phyloP scores from a whole-genome alignment of 64 coral and sea anemone genomes.

The Stylophora pistillata region DNA sequence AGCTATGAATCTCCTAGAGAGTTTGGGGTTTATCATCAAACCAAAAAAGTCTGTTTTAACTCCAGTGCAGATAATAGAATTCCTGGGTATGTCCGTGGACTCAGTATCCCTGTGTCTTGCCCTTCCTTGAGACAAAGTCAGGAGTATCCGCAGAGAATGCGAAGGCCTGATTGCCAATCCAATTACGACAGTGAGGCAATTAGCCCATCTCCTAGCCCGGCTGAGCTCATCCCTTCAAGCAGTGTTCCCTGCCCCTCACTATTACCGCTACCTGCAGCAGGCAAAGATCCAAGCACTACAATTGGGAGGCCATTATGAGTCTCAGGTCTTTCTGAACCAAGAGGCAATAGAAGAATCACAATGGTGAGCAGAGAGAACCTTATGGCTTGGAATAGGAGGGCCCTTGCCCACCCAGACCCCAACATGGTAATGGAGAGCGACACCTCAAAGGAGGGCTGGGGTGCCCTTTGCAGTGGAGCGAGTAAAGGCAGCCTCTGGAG shows the following conservation, averaged over 20 bases:
- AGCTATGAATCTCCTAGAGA: conserved; percentile 19
- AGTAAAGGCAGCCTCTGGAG: conserved; percentile 32
- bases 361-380: too few relatives aligned
- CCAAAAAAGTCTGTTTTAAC: conserved; percentile 24
- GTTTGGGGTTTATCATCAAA: conserved; percentile 47
- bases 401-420: too few relatives aligned
- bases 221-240: too few relatives aligned
- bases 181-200: neutral
- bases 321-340: too few relatives aligned
- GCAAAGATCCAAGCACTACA: neutral
- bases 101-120: conserved; percentile 23
- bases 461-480: conserved; percentile 49
- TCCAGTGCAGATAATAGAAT: conserved; percentile 21
- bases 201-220: conserved; percentile 4
- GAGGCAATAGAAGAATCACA: too few relatives aligned
- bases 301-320: neutral
- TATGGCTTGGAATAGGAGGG: too few relatives aligned
- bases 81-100: conserved; percentile 35
- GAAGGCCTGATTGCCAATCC: neutral
- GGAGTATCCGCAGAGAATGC: conserved; percentile 35
- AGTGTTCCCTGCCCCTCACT: neutral
- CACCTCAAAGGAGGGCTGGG: too few relatives aligned
- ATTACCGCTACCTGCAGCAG: neutral
- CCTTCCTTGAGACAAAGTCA: too few relatives aligned
- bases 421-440: too few relatives aligned